Conservation (phyloP, 2,888 invertebrate species). For the Homarus gammarus region DNA sequence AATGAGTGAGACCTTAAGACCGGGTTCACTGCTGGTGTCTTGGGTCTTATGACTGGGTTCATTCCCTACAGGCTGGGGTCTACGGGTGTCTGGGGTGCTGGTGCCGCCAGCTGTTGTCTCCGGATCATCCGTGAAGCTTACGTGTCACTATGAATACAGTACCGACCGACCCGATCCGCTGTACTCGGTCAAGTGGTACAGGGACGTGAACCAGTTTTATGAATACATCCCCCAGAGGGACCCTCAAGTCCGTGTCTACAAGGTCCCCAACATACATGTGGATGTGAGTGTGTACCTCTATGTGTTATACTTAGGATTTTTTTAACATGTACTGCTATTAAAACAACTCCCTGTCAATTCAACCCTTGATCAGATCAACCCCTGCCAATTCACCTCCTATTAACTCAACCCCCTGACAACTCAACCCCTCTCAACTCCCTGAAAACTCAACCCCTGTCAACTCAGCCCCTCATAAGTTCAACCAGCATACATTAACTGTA, state of each 20-base stretch:
- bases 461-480: too few species aligned
- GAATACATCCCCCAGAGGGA: slow-evolving; percentile 56
- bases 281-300: slow-evolving; percentile 32
- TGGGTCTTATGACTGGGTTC: not conserved
- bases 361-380: too few species aligned
- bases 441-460: too few species aligned
- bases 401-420: too few species aligned
- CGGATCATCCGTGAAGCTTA: slow-evolving; percentile 46
- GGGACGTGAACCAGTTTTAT: slow-evolving; percentile 71
- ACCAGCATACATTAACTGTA: too few species aligned
- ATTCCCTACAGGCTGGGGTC: slow-evolving; percentile 23
- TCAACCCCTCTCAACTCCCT: too few species aligned
- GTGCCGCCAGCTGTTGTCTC: slow-evolving; percentile 65
- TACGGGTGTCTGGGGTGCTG: slow-evolving; percentile 54
- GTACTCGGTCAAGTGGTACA: slow-evolving; percentile 74
- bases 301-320: too few species aligned
- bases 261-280: slow-evolving; percentile 73
- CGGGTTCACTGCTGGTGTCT: too few species aligned
- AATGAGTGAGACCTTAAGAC: too few species aligned
- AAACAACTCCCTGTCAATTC: too few species aligned
- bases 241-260: slow-evolving; percentile 67
- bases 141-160: slow-evolving; percentile 62
- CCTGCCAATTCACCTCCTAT: too few species aligned
- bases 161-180: slow-evolving; percentile 59
- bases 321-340: too few species aligned